A percentile compares a stretch with the other conserved stretches of the same genome.
Evolutionary conservation across 2,888 invertebrate species (phyloP).

Genomic region (Lithophane leautieri): DNA sequence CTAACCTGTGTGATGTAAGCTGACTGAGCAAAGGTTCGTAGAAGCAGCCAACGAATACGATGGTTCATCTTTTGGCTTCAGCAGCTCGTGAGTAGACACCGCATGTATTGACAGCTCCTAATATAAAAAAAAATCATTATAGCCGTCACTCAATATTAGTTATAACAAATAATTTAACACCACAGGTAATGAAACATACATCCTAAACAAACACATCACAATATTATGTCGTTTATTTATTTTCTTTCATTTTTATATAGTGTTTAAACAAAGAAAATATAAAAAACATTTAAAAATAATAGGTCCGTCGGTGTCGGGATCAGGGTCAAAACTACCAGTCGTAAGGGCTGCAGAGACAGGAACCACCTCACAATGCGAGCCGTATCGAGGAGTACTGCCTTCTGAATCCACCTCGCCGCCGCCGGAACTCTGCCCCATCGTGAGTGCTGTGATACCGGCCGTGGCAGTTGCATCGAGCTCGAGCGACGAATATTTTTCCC

Average conservation of each 20-base stretch:
- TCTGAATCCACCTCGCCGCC: no score
- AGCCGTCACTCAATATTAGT: background rate
- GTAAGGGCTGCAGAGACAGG: no score
- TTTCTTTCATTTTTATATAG: no score
- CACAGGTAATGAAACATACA: background rate
- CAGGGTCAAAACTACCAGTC: no score
- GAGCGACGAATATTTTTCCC: background rate
- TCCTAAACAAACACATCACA: background rate
- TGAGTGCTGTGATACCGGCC: no score
- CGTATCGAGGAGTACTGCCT: no score
- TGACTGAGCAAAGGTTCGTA: slow-evolving; percentile 79
- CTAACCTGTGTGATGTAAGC: slow-evolving; percentile 82
- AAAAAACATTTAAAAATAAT: no score
- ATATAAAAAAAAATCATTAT: slow-evolving; percentile 38
- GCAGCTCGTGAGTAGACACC: slow-evolving; percentile 84
- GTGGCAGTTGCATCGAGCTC: background rate
- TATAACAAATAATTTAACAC: background rate
- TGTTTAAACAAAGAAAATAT: no score
- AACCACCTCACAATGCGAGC: no score
- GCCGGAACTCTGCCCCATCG: no score
- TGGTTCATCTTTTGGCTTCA: slow-evolving; percentile 87
- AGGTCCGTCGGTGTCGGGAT: no score
- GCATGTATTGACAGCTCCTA: slow-evolving; percentile 88
- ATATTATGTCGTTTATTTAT: background rate
- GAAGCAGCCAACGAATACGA: slow-evolving; percentile 81